Evolutionary conservation across 2,797 vertebrate species (phyloP), one percentile per base, ranked within the genome.

Genomic region (Sciaenops ocellatus): DNA sequence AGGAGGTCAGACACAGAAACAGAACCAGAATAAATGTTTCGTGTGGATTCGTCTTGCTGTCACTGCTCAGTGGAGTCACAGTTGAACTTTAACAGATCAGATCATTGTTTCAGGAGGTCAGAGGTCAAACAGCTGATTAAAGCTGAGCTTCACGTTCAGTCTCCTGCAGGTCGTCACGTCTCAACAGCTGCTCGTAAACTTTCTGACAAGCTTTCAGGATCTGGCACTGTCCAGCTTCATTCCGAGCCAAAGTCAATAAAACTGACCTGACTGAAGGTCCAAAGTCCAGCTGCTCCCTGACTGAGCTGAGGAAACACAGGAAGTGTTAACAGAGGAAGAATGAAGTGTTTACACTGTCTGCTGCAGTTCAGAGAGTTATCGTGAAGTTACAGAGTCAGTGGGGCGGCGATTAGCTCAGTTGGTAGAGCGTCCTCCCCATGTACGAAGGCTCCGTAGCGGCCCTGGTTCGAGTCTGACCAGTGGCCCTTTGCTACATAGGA

Each of bases 191-290:
- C 7, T 8, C 34, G 1, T 34, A 34, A 34, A 34, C 34, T 34
- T 34, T 34, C 34, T 34, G 34, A 34, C 34, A 34, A 8, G 34
- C 34, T 34, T 34, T 34, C 34, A 34, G 34, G 34, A 34, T 34
- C 34, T 34, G 34, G 34, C 34, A 4, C 24, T 1, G 3, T 73
- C 62, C 28, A 15, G 42, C 42, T 42, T 18, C 34, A 15, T 12
- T 13, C 0, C 0, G 1, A 44, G 62, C 70, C 65, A 74, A 51
- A 55, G 20, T 62, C 15, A 79, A 68, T 30, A 79, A 41, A 54
- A 38, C 22, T 12, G 30, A 68, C 30, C 55, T 0, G 1, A 2
- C 5, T 30, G 6, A 41, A 4, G 34, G 47, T 28, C 20, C 18
- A 30, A 4, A 16, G 12, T 47, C 5, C 42, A 7, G 8, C 22